Evolutionary conservation across 2,797 vertebrate genomes (phyloP).

Genomic region (Ataeniobius toweri): DNA sequence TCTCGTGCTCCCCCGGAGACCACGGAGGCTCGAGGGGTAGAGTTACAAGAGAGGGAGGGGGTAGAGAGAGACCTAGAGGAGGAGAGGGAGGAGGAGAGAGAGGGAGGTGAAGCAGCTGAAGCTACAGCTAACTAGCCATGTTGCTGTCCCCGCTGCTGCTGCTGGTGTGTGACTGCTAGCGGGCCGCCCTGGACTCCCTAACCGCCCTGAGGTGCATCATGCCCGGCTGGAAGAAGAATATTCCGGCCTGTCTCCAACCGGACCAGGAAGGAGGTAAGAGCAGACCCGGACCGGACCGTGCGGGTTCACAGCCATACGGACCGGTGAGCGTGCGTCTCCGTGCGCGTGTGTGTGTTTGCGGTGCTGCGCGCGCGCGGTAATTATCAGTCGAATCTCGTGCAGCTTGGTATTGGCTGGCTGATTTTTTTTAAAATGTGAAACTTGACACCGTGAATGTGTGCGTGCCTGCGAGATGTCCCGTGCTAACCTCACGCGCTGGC

Average conservation of each 20-base stretch:
- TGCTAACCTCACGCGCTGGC: constrained; percentile 62
- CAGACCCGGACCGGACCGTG: constrained; percentile 32
- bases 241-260: constrained; percentile 96
- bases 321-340: constrained; percentile 24
- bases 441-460: constrained; percentile 45
- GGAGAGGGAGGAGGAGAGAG: constrained; percentile 48
- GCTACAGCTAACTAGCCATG: constrained; percentile 79
- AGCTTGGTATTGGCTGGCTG: constrained; percentile 42
- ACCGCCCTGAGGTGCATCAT: constrained; percentile 85
- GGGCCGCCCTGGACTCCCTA: constrained; percentile 79
- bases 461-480: not conserved
- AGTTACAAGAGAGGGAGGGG: constrained; percentile 41
- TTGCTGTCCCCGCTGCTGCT: constrained; percentile 59
- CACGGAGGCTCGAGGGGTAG: constrained; percentile 67
- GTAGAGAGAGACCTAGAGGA: constrained; percentile 42
- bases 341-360: constrained; percentile 3
- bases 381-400: constrained; percentile 53
- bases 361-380: constrained; percentile 26
- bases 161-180: constrained; percentile 70
- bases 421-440: constrained; percentile 37
- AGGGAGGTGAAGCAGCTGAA: constrained; percentile 56
- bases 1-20: constrained; percentile 42
- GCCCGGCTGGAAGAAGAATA: constrained; percentile 99
- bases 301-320: constrained; percentile 32
- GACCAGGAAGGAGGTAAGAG: constrained; percentile 92